Evolutionary conservation across 2,113 vertebrate genomes (phyloP), one percentile per base, ranked within the genome.

Genomic region (Amia ocellicauda): DNA sequence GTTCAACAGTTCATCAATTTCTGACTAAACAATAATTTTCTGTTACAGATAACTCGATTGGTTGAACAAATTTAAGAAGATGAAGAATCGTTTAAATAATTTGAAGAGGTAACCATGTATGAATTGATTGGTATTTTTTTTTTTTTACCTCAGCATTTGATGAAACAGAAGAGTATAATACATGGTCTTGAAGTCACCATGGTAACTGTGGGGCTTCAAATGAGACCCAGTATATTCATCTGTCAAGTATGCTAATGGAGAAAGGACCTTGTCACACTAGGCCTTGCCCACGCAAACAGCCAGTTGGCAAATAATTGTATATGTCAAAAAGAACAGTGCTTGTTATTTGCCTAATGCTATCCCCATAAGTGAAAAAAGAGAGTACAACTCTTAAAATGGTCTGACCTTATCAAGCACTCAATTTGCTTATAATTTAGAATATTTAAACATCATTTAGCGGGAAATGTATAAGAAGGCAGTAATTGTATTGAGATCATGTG

Each of bases 221-320:
- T 73, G 69, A 81, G 41, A 78, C 73, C 68, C 69, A 68, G 77
- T 62, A 69, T 77, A 80, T 70, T 81, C 75, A 84, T 77, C 80
- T 85, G 83, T 85, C 83, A 86, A 79, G 75, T 79, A 76, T 71
- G 74, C 68, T 83, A 76, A 85, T 83, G 63, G 69, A 3, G 78
- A 78, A 74, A 11, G 73, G 83, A 83, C 79, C 77, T 75, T 78
- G 82, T 77, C 83, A 76, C 83, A 80, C 68, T 79, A 79, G 78
- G 80, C 78, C 81, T 75, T 76, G 81, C 74, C 80, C 83, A 79
- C 83, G 84, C 85, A 83, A 86, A 86, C 79, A 83, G 74, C 78
- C 77, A 81, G 76, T 86, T 83, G 75, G 78, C 82, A 85, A 87
- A 84, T 88, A 88, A 88, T 87, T 87, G 83, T 82, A 80, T 74